phyloP scores from a whole-genome alignment of 2,113 vertebrate species.

The Chitala chitala region DNA sequence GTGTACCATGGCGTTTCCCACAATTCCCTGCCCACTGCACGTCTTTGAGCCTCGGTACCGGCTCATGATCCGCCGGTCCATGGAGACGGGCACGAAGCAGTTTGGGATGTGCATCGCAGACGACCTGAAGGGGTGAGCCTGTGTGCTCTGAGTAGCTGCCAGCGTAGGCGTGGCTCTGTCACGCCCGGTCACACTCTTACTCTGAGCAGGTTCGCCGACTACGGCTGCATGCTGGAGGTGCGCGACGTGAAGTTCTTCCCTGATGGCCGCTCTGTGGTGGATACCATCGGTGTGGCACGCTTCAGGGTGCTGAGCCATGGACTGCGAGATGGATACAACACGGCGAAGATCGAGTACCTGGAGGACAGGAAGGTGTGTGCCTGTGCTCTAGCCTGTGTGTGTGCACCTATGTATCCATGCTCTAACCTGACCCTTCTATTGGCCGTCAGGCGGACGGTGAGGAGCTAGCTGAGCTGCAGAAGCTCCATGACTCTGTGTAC shows the following conservation, averaged over 20 bases:
- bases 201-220: slow-evolving; percentile 73
- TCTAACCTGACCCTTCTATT: not conserved
- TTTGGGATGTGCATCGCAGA: slow-evolving; percentile 91
- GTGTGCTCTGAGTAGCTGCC: too few relatives aligned
- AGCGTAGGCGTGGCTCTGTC: too few relatives aligned
- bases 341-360: slow-evolving; percentile 87
- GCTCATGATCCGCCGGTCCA: slow-evolving; percentile 87
- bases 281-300: slow-evolving; percentile 75
- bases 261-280: slow-evolving; percentile 81
- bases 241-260: slow-evolving; percentile 87
- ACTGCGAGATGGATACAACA: slow-evolving; percentile 87
- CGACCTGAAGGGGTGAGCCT: slow-evolving; percentile 80
- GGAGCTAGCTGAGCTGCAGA: slow-evolving; percentile 72
- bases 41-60: slow-evolving; percentile 86
- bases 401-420: not conserved
- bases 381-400: not conserved
- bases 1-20: slow-evolving; percentile 90
- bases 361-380: slow-evolving; percentile 78
- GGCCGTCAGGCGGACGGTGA: slow-evolving; percentile 72
- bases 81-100: slow-evolving; percentile 87
- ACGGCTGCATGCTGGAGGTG: slow-evolving; percentile 87
- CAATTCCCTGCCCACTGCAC: slow-evolving; percentile 84
- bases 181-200: too few relatives aligned
- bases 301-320: slow-evolving; percentile 82
- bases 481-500: slow-evolving; percentile 78